These are phyloP conservation scores for Muscina levida DNA, from an alignment of 2,888 invertebrate species.

Conservation along the genomic window DNA sequence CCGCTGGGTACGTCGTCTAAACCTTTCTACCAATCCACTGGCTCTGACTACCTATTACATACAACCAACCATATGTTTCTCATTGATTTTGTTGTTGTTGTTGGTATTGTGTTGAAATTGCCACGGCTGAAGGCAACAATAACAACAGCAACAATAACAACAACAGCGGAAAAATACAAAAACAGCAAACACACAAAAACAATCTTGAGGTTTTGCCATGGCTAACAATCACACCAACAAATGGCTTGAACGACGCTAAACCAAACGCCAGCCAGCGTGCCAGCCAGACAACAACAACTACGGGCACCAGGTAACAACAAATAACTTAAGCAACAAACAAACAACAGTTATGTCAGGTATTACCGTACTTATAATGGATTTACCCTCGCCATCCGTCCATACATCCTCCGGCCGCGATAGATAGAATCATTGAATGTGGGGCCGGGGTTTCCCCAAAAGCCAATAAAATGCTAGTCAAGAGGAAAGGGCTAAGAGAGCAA, in stretches of 20 bases:
- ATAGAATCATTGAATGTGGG: conserved; percentile 2
- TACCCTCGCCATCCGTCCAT: background rate
- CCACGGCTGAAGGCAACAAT: background rate
- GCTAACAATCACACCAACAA: conserved; percentile 5
- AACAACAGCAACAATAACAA: conserved; percentile 37
- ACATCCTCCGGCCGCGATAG: background rate
- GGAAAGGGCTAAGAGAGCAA: conserved; percentile 8
- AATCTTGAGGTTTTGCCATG: conserved; percentile 34
- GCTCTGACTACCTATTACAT: too few relatives aligned
- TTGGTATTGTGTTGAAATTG: conserved; percentile 38
- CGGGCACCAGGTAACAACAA: conserved; percentile 12
- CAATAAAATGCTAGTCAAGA: conserved; percentile 29
- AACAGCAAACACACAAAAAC: conserved; percentile 26
- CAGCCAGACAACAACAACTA: conserved; percentile 7
- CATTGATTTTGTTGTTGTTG: background rate
- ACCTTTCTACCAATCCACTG: too few relatives aligned
- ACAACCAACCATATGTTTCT: conserved; percentile 49
- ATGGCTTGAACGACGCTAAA: too few relatives aligned
- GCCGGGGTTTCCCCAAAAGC: conserved; percentile 7
- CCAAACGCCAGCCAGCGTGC: conserved; percentile 9
- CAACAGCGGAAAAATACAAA: too few relatives aligned
- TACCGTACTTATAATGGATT: conserved; percentile 21
- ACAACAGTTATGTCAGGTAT: conserved; percentile 40
- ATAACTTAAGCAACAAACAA: background rate
- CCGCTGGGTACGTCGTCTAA: too few relatives aligned